Conservation (phyloP, 2,888 invertebrate species). For the Oscheius sp. region DNA sequence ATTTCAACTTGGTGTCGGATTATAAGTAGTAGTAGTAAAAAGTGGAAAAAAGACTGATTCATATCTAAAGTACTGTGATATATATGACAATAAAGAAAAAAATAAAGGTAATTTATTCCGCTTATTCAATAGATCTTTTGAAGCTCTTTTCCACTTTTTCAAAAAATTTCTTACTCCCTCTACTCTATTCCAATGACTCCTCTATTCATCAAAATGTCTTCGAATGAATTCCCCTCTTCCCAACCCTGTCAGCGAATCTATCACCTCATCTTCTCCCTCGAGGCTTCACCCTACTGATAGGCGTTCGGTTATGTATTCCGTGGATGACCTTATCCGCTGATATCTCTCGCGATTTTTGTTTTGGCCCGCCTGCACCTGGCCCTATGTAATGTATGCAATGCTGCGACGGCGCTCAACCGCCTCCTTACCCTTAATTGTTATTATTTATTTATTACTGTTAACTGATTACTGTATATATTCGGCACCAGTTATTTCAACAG, state of each 20-base stretch:
- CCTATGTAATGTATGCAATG: slow-evolving; percentile 32
- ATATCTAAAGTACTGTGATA: too few relatives aligned
- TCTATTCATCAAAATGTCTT: too few relatives aligned
- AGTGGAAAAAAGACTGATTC: too few relatives aligned
- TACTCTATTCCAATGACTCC: too few relatives aligned
- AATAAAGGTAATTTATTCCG: too few relatives aligned
- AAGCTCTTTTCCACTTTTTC: too few relatives aligned
- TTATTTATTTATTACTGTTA: slow-evolving; percentile 25
- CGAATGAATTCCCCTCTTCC: neutral
- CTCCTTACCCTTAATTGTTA: slow-evolving; percentile 17
- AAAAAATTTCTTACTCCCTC: too few relatives aligned
- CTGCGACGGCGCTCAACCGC: slow-evolving; percentile 3
- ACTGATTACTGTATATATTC: slow-evolving; percentile 16
- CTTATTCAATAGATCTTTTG: too few relatives aligned
- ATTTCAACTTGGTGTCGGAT: neutral
- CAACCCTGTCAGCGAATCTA: too few relatives aligned
- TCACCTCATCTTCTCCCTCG: neutral
- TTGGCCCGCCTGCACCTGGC: slow-evolving; percentile 25
- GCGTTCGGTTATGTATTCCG: slow-evolving; percentile 5
- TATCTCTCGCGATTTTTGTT: slow-evolving; percentile 30
- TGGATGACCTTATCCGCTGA: slow-evolving; percentile 21
- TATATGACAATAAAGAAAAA: too few relatives aligned
- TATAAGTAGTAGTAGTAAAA: too few relatives aligned
- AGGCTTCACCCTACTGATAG: slow-evolving; percentile 14
- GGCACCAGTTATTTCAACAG: slow-evolving; percentile 13